phyloP scores from a whole-genome alignment of 1,140 invertebrate genomes.

The Macrosteles quadrilineatus region DNA sequence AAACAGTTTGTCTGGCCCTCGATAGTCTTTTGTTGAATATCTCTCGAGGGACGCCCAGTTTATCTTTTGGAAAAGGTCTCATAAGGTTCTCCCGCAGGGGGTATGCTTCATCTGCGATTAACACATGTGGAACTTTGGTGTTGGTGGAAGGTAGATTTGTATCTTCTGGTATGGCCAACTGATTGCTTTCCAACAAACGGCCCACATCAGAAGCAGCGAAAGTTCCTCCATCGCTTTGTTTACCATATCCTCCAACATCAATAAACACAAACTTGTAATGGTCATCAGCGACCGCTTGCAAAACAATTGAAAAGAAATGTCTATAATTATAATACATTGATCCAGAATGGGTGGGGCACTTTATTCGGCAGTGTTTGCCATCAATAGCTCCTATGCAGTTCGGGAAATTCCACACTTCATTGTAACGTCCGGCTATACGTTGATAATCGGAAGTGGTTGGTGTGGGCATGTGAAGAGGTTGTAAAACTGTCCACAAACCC shows the following conservation, averaged over 20 bases:
- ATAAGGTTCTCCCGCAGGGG: neutral
- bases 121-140: neutral
- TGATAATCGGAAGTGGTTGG: slow-evolving; percentile 1
- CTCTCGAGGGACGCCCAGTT: neutral
- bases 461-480: neutral
- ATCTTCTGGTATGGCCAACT: neutral
- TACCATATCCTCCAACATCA: slow-evolving; percentile 52
- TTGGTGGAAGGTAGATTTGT: neutral
- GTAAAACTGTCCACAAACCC: slow-evolving; percentile 24
- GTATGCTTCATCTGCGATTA: slow-evolving; percentile 2
- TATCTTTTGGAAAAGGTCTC: neutral
- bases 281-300: slow-evolving; percentile 54
- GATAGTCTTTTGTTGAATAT: slow-evolving; percentile 31
- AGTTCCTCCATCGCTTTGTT: slow-evolving; percentile 46
- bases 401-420: slow-evolving; percentile 36
- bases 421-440: slow-evolving; percentile 15
- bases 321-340: slow-evolving; percentile 54
- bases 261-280: slow-evolving; percentile 52
- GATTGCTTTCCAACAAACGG: neutral
- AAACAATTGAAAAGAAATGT: slow-evolving; percentile 51
- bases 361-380: slow-evolving; percentile 50
- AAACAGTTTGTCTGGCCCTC: neutral
- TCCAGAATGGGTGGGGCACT: slow-evolving; percentile 46
- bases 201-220: slow-evolving; percentile 6
- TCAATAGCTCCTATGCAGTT: slow-evolving; percentile 49